Conservation (phyloP, 2,888 invertebrate genomes). For the Aphidius colemani region DNA sequence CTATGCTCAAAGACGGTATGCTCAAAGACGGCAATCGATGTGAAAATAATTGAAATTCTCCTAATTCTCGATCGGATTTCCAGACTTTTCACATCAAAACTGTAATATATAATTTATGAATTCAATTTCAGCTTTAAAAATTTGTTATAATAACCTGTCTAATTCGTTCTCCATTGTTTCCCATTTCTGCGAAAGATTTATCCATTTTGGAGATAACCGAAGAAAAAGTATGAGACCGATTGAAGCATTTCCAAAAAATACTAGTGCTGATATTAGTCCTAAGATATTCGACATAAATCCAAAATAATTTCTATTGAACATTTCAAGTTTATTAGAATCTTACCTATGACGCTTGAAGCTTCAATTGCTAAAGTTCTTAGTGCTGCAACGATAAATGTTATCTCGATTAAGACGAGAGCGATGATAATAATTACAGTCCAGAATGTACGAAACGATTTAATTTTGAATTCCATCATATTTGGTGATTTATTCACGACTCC, state of each 20-base stretch:
- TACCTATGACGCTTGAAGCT: not conserved
- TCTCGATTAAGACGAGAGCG: too few species aligned
- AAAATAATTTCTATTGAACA: not conserved
- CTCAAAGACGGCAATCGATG: conserved; percentile 48
- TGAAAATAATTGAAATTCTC: conserved; percentile 40
- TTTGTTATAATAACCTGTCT: conserved; percentile 42
- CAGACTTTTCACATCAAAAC: too few species aligned
- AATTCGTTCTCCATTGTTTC: conserved; percentile 50
- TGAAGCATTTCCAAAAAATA: conserved; percentile 56
- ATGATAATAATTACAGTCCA: conserved; percentile 35
- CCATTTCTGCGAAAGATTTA: conserved; percentile 50
- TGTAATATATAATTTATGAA: too few species aligned
- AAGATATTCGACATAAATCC: conserved; percentile 44
- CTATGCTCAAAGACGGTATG: conserved; percentile 52
- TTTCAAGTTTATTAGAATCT: not conserved
- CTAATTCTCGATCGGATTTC: conserved; percentile 50
- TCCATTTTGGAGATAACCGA: conserved; percentile 53
- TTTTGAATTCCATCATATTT: conserved; percentile 41
- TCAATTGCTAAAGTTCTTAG: too few species aligned
- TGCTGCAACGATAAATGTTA: too few species aligned
- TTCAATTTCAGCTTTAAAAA: not conserved
- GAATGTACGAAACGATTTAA: conserved; percentile 39
- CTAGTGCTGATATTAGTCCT: conserved; percentile 52
- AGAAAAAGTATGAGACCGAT: conserved; percentile 51
- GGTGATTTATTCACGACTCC: conserved; percentile 43